phyloP scores from a whole-genome alignment of 2,888 invertebrate species.

The Ormyrus rosae region DNA sequence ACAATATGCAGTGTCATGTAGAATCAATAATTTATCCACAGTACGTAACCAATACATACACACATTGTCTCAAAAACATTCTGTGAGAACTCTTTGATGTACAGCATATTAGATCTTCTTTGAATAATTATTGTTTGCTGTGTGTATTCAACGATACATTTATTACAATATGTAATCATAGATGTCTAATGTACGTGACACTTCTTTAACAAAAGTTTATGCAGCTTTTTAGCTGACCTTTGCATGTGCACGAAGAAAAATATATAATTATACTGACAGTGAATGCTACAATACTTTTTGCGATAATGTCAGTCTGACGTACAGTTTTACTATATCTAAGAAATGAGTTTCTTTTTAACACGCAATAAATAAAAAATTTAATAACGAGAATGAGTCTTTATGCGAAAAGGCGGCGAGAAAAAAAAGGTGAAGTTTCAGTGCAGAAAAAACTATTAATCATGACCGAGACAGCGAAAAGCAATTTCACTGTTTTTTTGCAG shows the following conservation, averaged over 20 bases:
- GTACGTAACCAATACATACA: conserved; percentile 28
- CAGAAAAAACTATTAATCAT: not conserved
- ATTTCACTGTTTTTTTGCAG: too few relatives aligned
- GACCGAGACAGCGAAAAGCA: not conserved
- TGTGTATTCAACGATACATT: not conserved
- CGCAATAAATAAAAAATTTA: not conserved
- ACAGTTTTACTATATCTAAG: conserved; percentile 22
- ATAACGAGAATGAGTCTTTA: not conserved
- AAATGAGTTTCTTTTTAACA: conserved; percentile 31
- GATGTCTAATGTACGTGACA: conserved; percentile 10
- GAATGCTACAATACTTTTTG: not conserved
- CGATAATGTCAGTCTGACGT: conserved; percentile 44
- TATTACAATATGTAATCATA: conserved; percentile 8
- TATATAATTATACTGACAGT: conserved; percentile 39
- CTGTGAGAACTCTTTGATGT: not conserved
- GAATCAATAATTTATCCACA: conserved; percentile 34
- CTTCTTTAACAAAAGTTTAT: conserved; percentile 26
- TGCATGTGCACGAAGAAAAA: conserved; percentile 21
- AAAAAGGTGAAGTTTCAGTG: not conserved
- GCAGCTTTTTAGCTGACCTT: conserved; percentile 30
- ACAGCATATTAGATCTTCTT: conserved; percentile 14
- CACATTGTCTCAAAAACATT: conserved; percentile 26
- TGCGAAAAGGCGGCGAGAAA: not conserved
- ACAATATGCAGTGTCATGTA: conserved; percentile 22
- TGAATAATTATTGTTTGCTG: conserved; percentile 19